Conservation (phyloP, 2,888 invertebrate species). For the Caprella mutica region DNA sequence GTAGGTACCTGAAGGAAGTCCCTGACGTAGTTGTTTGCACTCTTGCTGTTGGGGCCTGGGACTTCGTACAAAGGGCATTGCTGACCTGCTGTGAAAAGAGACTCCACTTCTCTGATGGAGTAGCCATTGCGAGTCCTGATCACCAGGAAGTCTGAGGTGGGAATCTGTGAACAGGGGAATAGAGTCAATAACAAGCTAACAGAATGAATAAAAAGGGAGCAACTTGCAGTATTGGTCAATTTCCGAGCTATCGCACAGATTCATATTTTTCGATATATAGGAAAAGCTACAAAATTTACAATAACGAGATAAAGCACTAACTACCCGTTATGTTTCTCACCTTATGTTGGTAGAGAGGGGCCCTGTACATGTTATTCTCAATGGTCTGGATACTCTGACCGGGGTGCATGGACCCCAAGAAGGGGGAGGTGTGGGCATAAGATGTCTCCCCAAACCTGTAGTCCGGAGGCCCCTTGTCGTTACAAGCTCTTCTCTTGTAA, state of each 20-base stretch:
- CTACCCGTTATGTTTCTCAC: constrained; percentile 29
- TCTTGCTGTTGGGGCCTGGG: constrained; percentile 95
- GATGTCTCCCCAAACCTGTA: constrained; percentile 75
- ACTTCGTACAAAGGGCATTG: constrained; percentile 95
- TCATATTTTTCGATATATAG: background rate
- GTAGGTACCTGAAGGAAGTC: constrained; percentile 78
- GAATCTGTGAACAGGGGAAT: constrained; percentile 40
- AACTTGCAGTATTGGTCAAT: no score
- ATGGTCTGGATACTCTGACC: constrained; percentile 89
- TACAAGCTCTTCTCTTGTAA: constrained; percentile 89
- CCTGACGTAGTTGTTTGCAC: constrained; percentile 92
- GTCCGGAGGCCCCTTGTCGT: constrained; percentile 71
- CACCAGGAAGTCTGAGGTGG: constrained; percentile 73
- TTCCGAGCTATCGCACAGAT: no score
- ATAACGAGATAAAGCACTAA: no score
- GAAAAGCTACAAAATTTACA: background rate
- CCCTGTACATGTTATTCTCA: constrained; percentile 93
- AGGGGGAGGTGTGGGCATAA: constrained; percentile 94
- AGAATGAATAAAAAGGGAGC: background rate
- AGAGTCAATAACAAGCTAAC: background rate
- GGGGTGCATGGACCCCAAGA: constrained; percentile 84
- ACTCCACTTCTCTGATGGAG: constrained; percentile 78
- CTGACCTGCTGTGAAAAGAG: constrained; percentile 86
- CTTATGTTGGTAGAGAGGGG: constrained; percentile 85
- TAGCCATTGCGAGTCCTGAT: constrained; percentile 81